Evolutionary conservation across 2,888 invertebrate species (phyloP).

Genomic region (Cheilosia grossa): DNA sequence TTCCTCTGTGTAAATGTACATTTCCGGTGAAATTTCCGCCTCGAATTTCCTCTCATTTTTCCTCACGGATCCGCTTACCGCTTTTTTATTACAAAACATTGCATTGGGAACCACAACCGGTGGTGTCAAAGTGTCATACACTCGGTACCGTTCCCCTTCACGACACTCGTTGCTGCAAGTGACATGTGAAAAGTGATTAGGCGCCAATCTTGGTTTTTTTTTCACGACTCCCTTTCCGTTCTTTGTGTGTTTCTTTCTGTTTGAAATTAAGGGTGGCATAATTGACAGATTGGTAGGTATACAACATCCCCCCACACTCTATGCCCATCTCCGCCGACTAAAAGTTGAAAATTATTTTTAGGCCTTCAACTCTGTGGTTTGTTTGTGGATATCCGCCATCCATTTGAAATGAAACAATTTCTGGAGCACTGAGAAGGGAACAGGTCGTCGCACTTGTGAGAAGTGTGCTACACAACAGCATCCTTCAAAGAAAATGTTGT

Average conservation of each 20-base stretch:
- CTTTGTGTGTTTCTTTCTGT: conserved; percentile 32
- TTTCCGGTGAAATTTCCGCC: conserved; percentile 51
- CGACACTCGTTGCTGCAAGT: conserved; percentile 20
- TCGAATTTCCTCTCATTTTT: conserved; percentile 36
- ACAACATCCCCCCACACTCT: not conserved
- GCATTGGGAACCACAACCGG: conserved; percentile 28
- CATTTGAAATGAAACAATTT: conserved; percentile 55
- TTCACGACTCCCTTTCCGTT: conserved; percentile 29
- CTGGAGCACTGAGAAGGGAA: conserved; percentile 36
- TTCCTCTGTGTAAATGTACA: conserved; percentile 22
- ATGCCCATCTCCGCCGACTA: not conserved
- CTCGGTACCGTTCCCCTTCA: not conserved
- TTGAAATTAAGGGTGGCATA: conserved; percentile 58
- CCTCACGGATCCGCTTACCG: not conserved
- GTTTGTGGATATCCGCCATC: not conserved
- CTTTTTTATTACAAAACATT: conserved; percentile 14
- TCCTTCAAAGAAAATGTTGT: conserved; percentile 35
- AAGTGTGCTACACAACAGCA: conserved; percentile 61
- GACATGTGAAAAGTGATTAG: conserved; percentile 60
- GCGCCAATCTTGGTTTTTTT: conserved; percentile 51
- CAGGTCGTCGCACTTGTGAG: conserved; percentile 59
- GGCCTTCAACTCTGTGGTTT: conserved; percentile 22
- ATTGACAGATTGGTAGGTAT: conserved; percentile 53
- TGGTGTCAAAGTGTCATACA: conserved; percentile 1
- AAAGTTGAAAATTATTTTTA: conserved; percentile 39